Evolutionary conservation across 2,797 vertebrate genomes (phyloP).

Genomic region (Lagocephalus sceleratus): DNA sequence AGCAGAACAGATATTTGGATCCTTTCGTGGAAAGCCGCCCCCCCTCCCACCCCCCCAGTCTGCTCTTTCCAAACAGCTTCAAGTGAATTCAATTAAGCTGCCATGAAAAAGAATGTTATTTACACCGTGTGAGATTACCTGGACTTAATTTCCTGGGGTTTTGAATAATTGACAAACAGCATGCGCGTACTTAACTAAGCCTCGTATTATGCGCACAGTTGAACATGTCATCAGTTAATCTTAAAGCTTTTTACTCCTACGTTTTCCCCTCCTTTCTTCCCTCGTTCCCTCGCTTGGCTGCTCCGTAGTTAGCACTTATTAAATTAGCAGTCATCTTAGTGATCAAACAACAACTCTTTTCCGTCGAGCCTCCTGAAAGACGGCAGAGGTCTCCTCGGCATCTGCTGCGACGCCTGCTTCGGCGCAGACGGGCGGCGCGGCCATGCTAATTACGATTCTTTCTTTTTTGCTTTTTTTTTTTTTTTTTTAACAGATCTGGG

Average conservation of each 20-base stretch:
- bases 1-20: too few species aligned
- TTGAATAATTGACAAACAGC: constrained; percentile 76
- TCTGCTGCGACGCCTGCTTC: constrained; percentile 52
- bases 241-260: constrained; percentile 64
- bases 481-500: constrained; percentile 4
- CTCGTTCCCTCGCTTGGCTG: constrained; percentile 44
- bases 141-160: constrained; percentile 71
- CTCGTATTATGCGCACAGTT: constrained; percentile 72
- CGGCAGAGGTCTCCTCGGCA: constrained; percentile 57
- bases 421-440: constrained; percentile 32
- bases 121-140: constrained; percentile 73
- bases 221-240: constrained; percentile 74
- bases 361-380: constrained; percentile 50
- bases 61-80: constrained; percentile 59
- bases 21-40: too few species aligned
- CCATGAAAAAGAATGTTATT: constrained; percentile 68
- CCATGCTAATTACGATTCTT: constrained; percentile 58
- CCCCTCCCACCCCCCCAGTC: too few species aligned
- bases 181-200: constrained; percentile 70
- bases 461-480: too few species aligned
- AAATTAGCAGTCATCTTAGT: constrained; percentile 65
- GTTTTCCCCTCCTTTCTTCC: constrained; percentile 48
- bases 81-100: constrained; percentile 69
- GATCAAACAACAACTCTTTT: constrained; percentile 68
- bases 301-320: constrained; percentile 69